phyloP scores from a whole-genome alignment of 2,888 invertebrate species.

The Tinea trinotella region DNA sequence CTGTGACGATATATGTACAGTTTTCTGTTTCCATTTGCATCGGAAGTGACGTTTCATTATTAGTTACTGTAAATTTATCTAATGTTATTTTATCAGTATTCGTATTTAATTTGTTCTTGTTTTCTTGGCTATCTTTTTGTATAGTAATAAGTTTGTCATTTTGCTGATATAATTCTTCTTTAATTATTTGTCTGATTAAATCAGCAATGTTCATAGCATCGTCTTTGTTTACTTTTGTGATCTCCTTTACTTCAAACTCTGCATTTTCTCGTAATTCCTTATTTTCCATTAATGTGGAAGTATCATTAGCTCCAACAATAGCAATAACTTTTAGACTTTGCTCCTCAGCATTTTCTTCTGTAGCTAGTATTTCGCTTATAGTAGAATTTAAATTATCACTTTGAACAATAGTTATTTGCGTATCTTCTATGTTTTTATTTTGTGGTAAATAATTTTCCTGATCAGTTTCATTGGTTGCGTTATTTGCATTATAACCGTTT shows the following conservation, averaged over 20 bases:
- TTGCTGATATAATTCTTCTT: neutral
- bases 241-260: no score
- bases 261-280: no score
- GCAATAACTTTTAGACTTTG: no score
- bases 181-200: neutral
- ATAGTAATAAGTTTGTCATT: neutral
- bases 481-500: no score
- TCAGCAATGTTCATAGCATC: neutral
- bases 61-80: neutral
- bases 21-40: conserved; percentile 2
- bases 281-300: neutral
- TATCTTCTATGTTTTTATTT: no score
- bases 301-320: neutral
- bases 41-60: neutral
- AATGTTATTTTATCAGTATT: neutral
- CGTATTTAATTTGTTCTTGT: neutral
- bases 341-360: no score
- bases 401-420: no score
- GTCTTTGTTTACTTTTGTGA: no score
- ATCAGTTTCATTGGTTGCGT: no score
- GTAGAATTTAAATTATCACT: no score
- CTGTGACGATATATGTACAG: neutral
- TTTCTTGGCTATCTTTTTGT: neutral
- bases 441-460: no score
- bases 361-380: no score